Base-by-base conservation (phyloP, 2,797 vertebrate genomes). In the Cichlasoma orientale region DNA sequence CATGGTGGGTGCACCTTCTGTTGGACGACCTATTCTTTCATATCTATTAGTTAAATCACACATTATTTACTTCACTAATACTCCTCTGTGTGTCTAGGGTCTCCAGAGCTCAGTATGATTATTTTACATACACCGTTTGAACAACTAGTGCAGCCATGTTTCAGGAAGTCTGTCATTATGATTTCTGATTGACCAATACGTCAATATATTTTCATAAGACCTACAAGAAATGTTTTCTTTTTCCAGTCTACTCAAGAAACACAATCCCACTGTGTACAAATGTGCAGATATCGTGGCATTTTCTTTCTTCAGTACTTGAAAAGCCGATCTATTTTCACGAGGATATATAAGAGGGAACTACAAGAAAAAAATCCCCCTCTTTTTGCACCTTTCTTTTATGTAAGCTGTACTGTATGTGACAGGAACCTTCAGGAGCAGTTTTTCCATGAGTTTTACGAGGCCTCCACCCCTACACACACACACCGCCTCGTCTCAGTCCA, bases 391-490 rank as follows among this genome's bases (percentile, higher is more conserved):
- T 2, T 29, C 53, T 7, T 57, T 55, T 63, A 79, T 86, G 59
- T 75, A 68, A 47, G 56, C 70, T 72, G 55, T 56, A 75, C 74
- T 74, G 31, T 77, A 79, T 84, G 55, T 72, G 69, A 72, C 55
- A 56, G 57, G 68, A 83, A 72, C 53, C 63, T 88, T 88, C 80
- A 82, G 84, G 77, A 72, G 76, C 18, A 8, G 7, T 75, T 86
- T 88, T 88, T 86, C 87, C 75, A 21, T 82, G 84, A n/a, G 70
- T 69, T 84, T 79, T 57, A 57, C 4, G 53, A 82, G 83, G 81
- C 74, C 83, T 84, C 73, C 50, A 44, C 79, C 77, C 72, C 59
- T 71, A 77, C 76, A 86, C 76, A 92, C 83, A 27, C 27, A 88
- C 74, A 88, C 74, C 58, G 70, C 73, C 77, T 81, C 23, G n/a